phyloP scores from a whole-genome alignment of 2,113 vertebrate genomes.

The Phrynosoma blainvillii region DNA sequence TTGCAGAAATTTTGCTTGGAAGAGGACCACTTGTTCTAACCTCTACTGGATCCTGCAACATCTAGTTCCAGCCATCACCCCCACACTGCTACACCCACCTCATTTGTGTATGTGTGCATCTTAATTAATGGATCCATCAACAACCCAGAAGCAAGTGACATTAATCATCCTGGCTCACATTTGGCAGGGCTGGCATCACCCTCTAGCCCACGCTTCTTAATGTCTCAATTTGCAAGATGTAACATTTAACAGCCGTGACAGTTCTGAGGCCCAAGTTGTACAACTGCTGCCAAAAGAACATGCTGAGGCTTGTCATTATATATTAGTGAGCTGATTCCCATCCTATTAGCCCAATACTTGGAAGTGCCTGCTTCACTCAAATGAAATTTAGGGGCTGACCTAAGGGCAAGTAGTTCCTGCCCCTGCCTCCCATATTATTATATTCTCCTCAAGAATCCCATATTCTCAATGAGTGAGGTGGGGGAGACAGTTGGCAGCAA shows the following conservation, averaged over 20 bases:
- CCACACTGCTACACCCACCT: not conserved
- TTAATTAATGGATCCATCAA: conserved; percentile 67
- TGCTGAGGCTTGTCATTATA: not conserved
- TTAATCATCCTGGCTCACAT: conserved; percentile 60
- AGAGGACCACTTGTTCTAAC: not conserved
- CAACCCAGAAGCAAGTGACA: conserved; percentile 55
- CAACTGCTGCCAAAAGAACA: conserved; percentile 34
- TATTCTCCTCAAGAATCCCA: too few relatives aligned
- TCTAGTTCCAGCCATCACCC: not conserved
- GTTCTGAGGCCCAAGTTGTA: conserved; percentile 25
- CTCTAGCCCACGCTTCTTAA: conserved; percentile 44
- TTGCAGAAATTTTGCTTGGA: not conserved
- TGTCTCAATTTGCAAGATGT: conserved; percentile 47
- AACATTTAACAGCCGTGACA: conserved; percentile 42
- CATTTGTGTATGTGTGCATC: conserved; percentile 14
- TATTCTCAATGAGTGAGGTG: too few relatives aligned
- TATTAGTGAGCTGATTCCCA: not conserved
- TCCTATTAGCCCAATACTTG: not conserved
- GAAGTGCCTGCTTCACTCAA: too few relatives aligned
- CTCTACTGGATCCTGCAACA: not conserved
- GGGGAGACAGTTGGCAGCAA: too few relatives aligned
- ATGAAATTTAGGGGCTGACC: too few relatives aligned
- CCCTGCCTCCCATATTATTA: too few relatives aligned
- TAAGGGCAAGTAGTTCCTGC: too few relatives aligned
- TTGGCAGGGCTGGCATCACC: conserved; percentile 50